Conservation (phyloP, 2,888 invertebrate genomes). For the Eristalis arbustorum region DNA sequence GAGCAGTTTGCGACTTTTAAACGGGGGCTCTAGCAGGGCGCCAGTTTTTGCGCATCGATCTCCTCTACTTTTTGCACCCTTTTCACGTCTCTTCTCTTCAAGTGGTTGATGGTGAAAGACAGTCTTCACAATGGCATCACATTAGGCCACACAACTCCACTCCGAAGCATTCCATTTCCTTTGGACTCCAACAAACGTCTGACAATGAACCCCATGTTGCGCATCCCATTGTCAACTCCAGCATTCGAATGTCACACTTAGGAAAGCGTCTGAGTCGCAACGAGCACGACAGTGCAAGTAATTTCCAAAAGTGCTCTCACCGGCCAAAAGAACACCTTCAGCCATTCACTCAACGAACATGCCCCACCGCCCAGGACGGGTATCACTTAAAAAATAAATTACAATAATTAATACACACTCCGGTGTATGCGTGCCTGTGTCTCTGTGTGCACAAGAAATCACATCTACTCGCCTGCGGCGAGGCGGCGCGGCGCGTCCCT, state of each 20-base stretch:
- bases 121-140: no score
- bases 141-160: no score
- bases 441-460: constrained; percentile 19
- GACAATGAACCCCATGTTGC: background rate
- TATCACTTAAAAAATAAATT: constrained; percentile 62
- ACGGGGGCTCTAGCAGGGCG: no score
- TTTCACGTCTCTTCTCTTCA: no score
- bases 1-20: no score
- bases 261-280: background rate
- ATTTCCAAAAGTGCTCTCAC: constrained; percentile 27
- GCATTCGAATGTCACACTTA: background rate
- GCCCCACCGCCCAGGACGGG: background rate
- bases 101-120: no score
- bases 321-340: constrained; percentile 8
- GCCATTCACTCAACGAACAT: constrained; percentile 8
- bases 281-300: constrained; percentile 6
- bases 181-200: background rate
- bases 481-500: no score
- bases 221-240: background rate
- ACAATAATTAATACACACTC: constrained; percentile 62
- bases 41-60: no score
- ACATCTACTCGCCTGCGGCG: constrained; percentile 37
- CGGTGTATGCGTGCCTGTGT: background rate
- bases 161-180: background rate
- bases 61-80: no score